Percentiles rank a stretch among this genome's conserved stretches.
Evolutionary conservation across 1,140 invertebrate genomes (phyloP).

Genomic region (Brachionus paranguensis): DNA sequence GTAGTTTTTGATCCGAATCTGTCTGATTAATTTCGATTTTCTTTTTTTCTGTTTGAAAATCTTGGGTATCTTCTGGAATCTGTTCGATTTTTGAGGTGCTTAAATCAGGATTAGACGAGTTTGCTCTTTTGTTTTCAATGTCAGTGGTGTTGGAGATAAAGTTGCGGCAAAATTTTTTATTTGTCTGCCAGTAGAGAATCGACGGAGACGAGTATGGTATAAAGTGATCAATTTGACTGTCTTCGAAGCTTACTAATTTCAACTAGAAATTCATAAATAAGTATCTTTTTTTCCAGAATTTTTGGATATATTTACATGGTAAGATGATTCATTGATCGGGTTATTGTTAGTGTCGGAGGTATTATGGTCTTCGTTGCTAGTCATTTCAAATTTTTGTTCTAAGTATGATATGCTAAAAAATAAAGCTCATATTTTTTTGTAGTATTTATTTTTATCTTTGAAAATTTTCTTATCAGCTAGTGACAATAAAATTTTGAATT

Average conservation of each 20-base stretch:
- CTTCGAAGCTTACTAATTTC: slow-evolving; percentile 17
- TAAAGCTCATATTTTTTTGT: background rate
- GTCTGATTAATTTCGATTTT: background rate
- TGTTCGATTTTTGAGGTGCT: slow-evolving; percentile 4
- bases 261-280: background rate
- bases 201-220: slow-evolving; percentile 35
- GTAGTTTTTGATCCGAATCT: background rate
- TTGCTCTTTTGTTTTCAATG: slow-evolving; percentile 6
- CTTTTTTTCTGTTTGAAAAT: background rate
- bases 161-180: background rate
- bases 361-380: background rate
- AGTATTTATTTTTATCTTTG: background rate
- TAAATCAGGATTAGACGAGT: background rate
- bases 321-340: slow-evolving; percentile 25
- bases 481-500: background rate
- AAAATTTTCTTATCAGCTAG: background rate
- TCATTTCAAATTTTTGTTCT: background rate
- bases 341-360: background rate
- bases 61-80: background rate
- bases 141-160: background rate
- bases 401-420: background rate
- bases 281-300: background rate
- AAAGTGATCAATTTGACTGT: slow-evolving; percentile 39
- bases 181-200: slow-evolving; percentile 21
- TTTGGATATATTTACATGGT: background rate